Evolutionary conservation across 2,113 vertebrate species (phyloP), one percentile per base, ranked within the genome.

Genomic region (Scophthalmus maximus): DNA sequence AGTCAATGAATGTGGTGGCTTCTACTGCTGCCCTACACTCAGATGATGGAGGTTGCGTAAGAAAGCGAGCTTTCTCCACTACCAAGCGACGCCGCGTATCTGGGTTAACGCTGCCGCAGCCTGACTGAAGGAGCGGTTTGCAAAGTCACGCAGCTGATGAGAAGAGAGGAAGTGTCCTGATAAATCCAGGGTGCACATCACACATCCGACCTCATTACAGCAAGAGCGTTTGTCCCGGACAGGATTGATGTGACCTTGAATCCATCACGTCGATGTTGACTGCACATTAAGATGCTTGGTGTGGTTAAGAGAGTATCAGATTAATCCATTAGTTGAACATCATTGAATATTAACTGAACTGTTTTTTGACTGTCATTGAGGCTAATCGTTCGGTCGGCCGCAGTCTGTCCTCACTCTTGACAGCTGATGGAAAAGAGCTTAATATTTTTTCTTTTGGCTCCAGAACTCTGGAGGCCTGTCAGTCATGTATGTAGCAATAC

Each of bases 101-200:
- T 82, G 69, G 85, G 87, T 88, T 87, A 86, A 82, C 56, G 75
- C 74, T 32, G 26, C 81, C 38, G 71, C 71, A 51, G 79, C 60
- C 15, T 32, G 36, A 72, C 29, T 12, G 30, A 23, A 6, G 25
- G 32, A 59, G 49, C 62, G 73, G 17, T 17, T 5, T 2, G 18
- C 69, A 32, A 44, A 52, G 52, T 60, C 52, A 69, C 18, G 7
- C 55, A 53, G 67, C 55, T 52, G 53, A 66, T 46, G 18, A 46
- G 32, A 53, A 25, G 52, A 40, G 23, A 66, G 30, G 32, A 65
- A 32, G 62, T 30, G 66, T 58, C 55, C 18, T 74, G 29, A 27
- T 38, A 6, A 51, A 51, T 26, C 49, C 23, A 36, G 2, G 9
- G 36, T 40, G 36, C 36, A 2, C 42, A 57, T 62, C 78, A 36